Base-by-base conservation (phyloP, 2,113 vertebrate genomes). In the Chunga burmeisteri region DNA sequence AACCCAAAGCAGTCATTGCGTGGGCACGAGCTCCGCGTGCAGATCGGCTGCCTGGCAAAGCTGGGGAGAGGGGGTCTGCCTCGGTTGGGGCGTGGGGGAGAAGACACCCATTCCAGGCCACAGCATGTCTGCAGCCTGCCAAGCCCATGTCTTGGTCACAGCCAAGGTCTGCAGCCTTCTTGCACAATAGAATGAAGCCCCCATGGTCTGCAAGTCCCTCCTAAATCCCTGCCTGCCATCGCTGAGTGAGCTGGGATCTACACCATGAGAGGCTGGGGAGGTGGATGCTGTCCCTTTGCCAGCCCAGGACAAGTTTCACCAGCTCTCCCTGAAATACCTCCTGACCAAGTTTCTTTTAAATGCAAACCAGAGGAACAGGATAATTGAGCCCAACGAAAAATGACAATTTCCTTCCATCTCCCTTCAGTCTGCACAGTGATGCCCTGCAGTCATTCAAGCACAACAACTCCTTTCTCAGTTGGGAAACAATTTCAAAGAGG, bases 1-100 rank as follows among this genome's bases (percentile, higher is more conserved):
- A 93, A 96, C 80, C 94, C 91, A 68, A 68, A 93, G 89, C 86
- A 96, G 86, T 3, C 71, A 21, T 34, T 67, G 88, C 18, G 88
- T 92, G 88, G 88, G 94, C 79, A 88, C 1, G 1, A 79, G 86
- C 61, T 67, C 55, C 5, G 10, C 1, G n/a, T 36, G 68, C 29
- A 20, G 80, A 65, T 11, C 0, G 4, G 62, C 82, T 68, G 62
- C 55, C n/a, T 32, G 77, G 82, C 40, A 27, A 72, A 68, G 61
- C 44, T 6, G 40, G 63, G 62, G 75, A 84, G 11, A 34, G 42
- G n/a, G 70, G 80, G 32, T 49, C 38, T 66, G 80, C 55, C 74
- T 78, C 2, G 6, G 8, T 1, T 61, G 50, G 78, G 50, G 3
- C 10, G 16, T 1, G 6, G 16, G 81, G 82, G 22, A 71, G 59